Evolutionary conservation across 2,888 invertebrate genomes (phyloP).

Genomic region (Alviniconcha strummeri): DNA sequence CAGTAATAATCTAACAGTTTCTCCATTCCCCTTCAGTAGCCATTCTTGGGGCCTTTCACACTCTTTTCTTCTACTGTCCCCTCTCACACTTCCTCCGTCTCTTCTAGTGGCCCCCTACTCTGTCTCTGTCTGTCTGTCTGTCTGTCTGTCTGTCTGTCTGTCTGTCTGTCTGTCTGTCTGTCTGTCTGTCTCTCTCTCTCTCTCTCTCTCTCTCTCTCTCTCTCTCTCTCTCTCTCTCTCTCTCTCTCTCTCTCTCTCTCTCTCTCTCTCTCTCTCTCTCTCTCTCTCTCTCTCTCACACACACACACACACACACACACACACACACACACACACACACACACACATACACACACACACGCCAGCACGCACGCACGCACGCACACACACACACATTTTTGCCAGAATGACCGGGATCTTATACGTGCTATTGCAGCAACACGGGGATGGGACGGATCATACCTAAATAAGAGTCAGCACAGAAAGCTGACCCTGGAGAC

Average conservation of each 20-base stretch:
- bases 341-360: neutral
- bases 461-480: neutral
- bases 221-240: neutral
- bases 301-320: neutral
- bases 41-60: too few species aligned
- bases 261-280: neutral
- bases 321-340: slow-evolving; percentile 1
- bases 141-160: neutral
- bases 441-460: neutral
- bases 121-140: neutral
- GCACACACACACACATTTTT: neutral
- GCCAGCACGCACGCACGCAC: neutral
- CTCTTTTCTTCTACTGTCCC: too few species aligned
- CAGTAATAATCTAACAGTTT: too few species aligned
- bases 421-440: too few species aligned
- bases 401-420: too few species aligned
- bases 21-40: too few species aligned
- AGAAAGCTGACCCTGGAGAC: too few species aligned
- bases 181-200: neutral
- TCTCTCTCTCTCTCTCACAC: neutral
- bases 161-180: neutral
- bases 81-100: too few species aligned
- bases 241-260: neutral
- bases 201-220: neutral
- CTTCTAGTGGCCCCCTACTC: neutral